Evolutionary conservation across 2,888 invertebrate genomes (phyloP).

Genomic region (Pristionchus entomophagus): DNA sequence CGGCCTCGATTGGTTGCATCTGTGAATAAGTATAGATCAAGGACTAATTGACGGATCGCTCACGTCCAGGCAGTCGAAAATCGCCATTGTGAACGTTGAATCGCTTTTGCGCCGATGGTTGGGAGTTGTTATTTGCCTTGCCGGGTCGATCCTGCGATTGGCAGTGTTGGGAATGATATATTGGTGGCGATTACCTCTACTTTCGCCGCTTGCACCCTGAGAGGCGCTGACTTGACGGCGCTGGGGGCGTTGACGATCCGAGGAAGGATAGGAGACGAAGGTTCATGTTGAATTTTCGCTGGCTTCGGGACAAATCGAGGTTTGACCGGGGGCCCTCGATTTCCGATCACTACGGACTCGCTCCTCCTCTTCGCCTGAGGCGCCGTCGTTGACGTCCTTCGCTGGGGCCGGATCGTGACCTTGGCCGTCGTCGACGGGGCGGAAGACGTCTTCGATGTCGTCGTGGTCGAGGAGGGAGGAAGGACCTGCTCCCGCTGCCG

Average conservation of each 20-base stretch:
- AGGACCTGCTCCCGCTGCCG: no score
- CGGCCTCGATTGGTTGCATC: neutral
- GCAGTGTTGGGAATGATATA: no score
- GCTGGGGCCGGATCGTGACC: slow-evolving; percentile 23
- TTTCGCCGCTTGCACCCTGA: neutral
- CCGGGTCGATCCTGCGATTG: slow-evolving; percentile 16
- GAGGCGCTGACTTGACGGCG: neutral
- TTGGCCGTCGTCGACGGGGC: neutral
- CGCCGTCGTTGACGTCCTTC: slow-evolving; percentile 6
- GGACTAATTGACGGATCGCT: neutral
- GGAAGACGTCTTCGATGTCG: slow-evolving; percentile 8
- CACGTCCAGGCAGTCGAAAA: neutral
- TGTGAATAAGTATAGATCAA: neutral
- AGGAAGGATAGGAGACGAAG: neutral
- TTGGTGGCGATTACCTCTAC: no score
- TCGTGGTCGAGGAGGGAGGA: neutral
- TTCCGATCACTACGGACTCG: neutral
- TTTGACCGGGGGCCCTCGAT: neutral
- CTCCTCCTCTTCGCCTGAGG: neutral
- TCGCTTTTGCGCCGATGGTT: neutral
- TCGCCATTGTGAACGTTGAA: slow-evolving; percentile 18
- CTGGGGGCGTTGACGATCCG: neutral
- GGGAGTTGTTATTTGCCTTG: no score
- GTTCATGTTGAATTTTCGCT: neutral
- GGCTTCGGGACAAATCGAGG: slow-evolving; percentile 15